Base-by-base conservation (phyloP, 2,888 invertebrate genomes). In the Syritta pipiens region DNA sequence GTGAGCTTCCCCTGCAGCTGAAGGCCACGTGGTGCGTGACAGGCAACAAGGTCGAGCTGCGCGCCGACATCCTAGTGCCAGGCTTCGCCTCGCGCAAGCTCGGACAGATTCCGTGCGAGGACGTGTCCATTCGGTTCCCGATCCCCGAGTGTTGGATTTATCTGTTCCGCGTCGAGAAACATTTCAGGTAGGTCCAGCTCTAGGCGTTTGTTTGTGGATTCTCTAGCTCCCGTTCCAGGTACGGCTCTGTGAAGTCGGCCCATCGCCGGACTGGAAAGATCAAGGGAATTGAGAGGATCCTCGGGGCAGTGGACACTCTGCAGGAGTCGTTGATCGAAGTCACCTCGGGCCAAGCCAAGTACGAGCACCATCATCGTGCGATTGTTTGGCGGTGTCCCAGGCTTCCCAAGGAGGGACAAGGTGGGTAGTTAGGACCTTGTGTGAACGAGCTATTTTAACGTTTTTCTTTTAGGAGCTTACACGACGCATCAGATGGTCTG, bases 71-170 rank as follows among this genome's bases (percentile, higher is more conserved):
- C 83, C 91, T 99, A 86, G 98, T 99, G 60, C 98, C 99, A 0
- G 98, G 98, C 30, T 99, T 98, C 89, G 96, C 97, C 59, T 97
- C 97, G 67, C 93, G 98, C 84, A 97, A 97, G 89, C 91, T 97
- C 82, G 97, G 98, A 0, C 98, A 98, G 90, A 95, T 97, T 84
- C 98, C 98, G 24, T 98, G 98, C 90, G 97, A 98, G 90, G 98
- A 99, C 90, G 98, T 99, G 24, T 94, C 95, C 89, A 94, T 99
- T 63, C 92, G 96, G 62, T 96, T 99, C 89, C 99, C 99, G 9
- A 97, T 99, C 85, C 99, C 99, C 14, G 99, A 99, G 90, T 96
- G 97, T 86, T 99, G 99, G 99, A 98, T 99, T 86, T 99, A 99
- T 89, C 91, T 99, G 86, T 99, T 99, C 90, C 93, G 99, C 77